phyloP scores from a whole-genome alignment of 1,140 invertebrate genomes.

The Drosophila nigrodunni region DNA sequence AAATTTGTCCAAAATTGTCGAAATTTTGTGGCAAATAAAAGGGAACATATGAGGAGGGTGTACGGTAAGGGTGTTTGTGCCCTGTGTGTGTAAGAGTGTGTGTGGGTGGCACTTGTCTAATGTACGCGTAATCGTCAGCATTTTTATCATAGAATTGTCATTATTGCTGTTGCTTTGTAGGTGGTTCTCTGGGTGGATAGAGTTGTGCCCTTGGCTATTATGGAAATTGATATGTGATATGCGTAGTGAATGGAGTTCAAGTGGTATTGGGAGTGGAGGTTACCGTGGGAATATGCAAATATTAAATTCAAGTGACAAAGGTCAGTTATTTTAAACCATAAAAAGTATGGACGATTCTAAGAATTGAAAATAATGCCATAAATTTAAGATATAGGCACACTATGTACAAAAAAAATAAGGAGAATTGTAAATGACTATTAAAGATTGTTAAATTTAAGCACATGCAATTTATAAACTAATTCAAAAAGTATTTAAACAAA shows the following conservation, averaged over 20 bases:
- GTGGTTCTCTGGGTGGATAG: constrained; percentile 21
- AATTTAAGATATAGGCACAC: too few relatives aligned
- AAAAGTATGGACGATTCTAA: too few relatives aligned
- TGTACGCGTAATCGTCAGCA: constrained; percentile 68
- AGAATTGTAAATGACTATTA: too few relatives aligned
- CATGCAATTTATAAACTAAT: too few relatives aligned
- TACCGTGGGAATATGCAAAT: constrained; percentile 14
- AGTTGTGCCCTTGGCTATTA: constrained; percentile 38
- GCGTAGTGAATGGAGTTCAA: constrained; percentile 18
- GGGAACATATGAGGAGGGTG: constrained; percentile 37
- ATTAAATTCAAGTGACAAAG: background rate
- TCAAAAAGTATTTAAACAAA: too few relatives aligned
- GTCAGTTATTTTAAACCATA: background rate
- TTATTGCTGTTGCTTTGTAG: constrained; percentile 34
- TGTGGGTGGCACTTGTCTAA: constrained; percentile 67
- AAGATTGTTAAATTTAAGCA: too few relatives aligned
- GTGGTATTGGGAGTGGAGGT: background rate
- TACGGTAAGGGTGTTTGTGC: background rate
- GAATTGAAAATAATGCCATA: too few relatives aligned
- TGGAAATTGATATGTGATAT: constrained; percentile 54
- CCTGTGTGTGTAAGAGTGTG: constrained; percentile 8
- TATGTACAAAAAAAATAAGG: too few relatives aligned
- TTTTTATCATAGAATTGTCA: constrained; percentile 69
- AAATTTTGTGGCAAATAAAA: constrained; percentile 81
- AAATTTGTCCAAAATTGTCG: constrained; percentile 83